Evolutionary conservation across 2,113 vertebrate genomes (phyloP).

Genomic region (Sclerurus mexicanus): DNA sequence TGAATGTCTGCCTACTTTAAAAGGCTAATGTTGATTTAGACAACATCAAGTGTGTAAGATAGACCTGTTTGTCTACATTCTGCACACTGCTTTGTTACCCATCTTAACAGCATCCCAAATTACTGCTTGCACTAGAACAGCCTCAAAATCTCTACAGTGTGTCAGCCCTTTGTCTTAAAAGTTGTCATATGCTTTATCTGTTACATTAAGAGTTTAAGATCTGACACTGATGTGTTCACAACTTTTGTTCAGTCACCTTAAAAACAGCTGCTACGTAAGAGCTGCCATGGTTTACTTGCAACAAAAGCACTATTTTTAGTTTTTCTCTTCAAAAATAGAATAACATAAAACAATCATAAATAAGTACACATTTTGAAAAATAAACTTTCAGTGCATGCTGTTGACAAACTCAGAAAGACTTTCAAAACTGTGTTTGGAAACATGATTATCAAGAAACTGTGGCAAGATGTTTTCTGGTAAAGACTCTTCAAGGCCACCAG

Average conservation of each 20-base stretch:
- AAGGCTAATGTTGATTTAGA: background rate
- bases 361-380: background rate
- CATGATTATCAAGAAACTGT: background rate
- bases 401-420: background rate
- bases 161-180: background rate
- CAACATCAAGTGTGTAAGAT: background rate
- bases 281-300: background rate
- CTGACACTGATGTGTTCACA: background rate
- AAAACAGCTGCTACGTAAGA: background rate
- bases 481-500: background rate
- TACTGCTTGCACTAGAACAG: background rate
- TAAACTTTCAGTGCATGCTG: background rate
- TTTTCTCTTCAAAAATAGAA: background rate
- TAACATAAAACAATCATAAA: background rate
- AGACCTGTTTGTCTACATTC: background rate
- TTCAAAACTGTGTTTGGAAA: background rate
- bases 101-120: background rate
- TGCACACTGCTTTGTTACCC: background rate
- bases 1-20: background rate
- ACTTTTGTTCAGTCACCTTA: background rate
- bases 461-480: background rate
- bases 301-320: background rate
- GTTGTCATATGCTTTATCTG: background rate
- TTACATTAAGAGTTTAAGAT: background rate
- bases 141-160: background rate